Conservation (phyloP, 2,888 invertebrate genomes). For the Sacculina carcini region DNA sequence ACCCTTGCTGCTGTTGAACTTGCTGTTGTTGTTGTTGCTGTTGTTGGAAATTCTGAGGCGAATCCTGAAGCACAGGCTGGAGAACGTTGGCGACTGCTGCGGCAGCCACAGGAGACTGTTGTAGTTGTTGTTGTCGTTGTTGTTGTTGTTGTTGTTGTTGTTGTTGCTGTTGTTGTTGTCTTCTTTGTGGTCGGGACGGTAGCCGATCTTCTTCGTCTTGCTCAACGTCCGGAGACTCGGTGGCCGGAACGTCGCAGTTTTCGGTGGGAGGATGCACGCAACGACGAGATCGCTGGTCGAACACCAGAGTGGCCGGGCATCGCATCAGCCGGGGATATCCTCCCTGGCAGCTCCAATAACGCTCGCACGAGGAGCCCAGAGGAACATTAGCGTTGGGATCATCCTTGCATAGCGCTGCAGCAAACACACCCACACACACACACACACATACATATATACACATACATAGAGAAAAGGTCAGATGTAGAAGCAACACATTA, state of each 20-base stretch:
- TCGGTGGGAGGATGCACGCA: conserved; percentile 73
- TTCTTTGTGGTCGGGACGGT: neutral
- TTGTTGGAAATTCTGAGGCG: too few species aligned
- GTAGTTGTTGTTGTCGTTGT: neutral
- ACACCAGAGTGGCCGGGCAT: conserved; percentile 70
- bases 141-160: neutral
- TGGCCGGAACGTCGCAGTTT: conserved; percentile 60
- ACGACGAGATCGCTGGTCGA: conserved; percentile 50
- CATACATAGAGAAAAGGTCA: too few species aligned
- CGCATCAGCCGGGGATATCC: conserved; percentile 72
- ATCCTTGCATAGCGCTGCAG: conserved; percentile 62
- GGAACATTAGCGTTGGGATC: conserved; percentile 75
- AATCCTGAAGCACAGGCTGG: too few species aligned
- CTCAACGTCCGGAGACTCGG: conserved; percentile 28
- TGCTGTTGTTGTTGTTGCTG: too few species aligned
- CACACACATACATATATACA: too few species aligned
- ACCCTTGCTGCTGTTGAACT: too few species aligned
- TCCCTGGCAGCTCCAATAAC: conserved; percentile 82
- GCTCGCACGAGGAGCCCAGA: conserved; percentile 68
- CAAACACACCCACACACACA: neutral
- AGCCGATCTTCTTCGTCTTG: neutral
- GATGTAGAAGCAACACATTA: too few species aligned
- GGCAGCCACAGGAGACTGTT: neutral
- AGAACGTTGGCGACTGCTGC: neutral
- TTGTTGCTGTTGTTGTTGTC: neutral